These are phyloP conservation scores for Cinclus cinclus DNA, from an alignment of 2,113 vertebrate genomes.

Conservation along the genomic window DNA sequence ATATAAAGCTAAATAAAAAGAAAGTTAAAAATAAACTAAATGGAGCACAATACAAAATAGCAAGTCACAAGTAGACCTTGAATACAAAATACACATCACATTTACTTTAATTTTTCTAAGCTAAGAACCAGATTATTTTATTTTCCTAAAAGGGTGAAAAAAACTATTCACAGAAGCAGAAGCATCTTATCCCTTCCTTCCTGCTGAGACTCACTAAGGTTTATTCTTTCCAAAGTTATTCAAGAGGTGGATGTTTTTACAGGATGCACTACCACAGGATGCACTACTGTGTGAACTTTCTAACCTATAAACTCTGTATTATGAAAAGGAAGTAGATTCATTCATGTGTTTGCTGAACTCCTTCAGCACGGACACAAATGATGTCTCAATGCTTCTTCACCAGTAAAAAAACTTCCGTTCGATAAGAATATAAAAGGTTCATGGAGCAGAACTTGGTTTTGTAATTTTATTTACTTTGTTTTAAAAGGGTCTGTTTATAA, in stretches of 20 bases:
- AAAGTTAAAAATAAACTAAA: not conserved
- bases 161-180: constrained; percentile 11
- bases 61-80: not conserved
- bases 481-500: not conserved
- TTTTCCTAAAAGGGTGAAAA: not conserved
- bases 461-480: not conserved
- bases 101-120: not conserved
- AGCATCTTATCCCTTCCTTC: constrained; percentile 36
- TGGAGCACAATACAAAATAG: not conserved
- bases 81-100: not conserved
- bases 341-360: constrained; percentile 21
- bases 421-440: not conserved
- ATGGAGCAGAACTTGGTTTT: not conserved
- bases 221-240: constrained; percentile 15
- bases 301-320: constrained; percentile 21
- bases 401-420: not conserved
- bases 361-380: not conserved
- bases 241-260: constrained; percentile 43
- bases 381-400: not conserved
- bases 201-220: not conserved
- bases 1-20: not conserved
- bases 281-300: constrained; percentile 33
- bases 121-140: not conserved
- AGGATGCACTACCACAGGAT: constrained; percentile 38
- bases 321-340: constrained; percentile 15